Base-by-base conservation (phyloP, 2,888 invertebrate species). In the Galerucella calmariensis region DNA sequence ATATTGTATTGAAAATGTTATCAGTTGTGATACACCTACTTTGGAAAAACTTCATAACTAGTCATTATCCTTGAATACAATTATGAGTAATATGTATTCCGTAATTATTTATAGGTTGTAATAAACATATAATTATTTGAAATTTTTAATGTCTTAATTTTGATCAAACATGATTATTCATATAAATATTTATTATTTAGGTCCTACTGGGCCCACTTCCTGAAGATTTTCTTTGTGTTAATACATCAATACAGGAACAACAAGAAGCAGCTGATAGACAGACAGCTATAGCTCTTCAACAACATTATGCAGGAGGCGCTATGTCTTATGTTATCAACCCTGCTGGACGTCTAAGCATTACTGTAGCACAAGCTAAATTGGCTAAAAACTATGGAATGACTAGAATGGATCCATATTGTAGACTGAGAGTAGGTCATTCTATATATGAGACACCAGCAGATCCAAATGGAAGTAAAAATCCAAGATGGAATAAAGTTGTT, bases 361-460 rank as follows among this genome's bases (percentile, higher is more conserved):
- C 96, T 14, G 92, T 97, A 77, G 94, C 92, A 41, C 96, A 97
- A 91, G 97, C 97, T 3, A 96, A 96, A 88, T 90, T 98, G 75
- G 93, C 94, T 10, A 97, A 97, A 89, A 98, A 98, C 87, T 98
- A 98, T 90, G 97, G 97, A 11, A 90, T 98, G 84, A 95, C 96
- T 1, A 91, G 96, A 74, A 98, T 98, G 98, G 98, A 98, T 88
- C 98, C 98, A 0, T 99, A 98, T 86, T 97, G 96, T 48, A 91
- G 98, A 73, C 88, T 99, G 73, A 91, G 97, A 79, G 93, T 98
- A 35, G 99, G 98, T 0, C 97, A 98, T 87, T 94, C 94, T 82
- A 94, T 97, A 74, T 97, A 97, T 88, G 98, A 99, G 89, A 98
- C 98, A 0, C 97, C 96, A 83, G 98, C 98, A 1, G 96, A 95